These are phyloP conservation scores for Prunella strophiata DNA, from an alignment of 2,797 vertebrate genomes.

Conservation along the genomic window DNA sequence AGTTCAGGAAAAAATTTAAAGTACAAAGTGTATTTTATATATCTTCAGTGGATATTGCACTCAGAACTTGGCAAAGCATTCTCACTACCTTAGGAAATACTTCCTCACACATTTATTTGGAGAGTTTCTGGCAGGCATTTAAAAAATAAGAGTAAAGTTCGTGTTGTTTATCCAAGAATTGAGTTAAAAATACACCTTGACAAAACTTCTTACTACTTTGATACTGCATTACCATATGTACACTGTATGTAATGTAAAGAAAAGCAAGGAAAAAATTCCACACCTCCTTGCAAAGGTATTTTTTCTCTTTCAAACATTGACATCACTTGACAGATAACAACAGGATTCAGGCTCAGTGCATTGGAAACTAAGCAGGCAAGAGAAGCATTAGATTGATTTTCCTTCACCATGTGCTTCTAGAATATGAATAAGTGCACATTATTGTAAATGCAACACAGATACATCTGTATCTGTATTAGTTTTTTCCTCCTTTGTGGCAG, in stretches of 20 bases:
- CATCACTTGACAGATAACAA: background rate
- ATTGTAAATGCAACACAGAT: background rate
- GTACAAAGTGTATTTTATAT: background rate
- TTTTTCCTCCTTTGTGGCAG: background rate
- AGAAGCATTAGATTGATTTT: background rate
- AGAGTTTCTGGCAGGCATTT: background rate
- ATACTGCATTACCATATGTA: background rate
- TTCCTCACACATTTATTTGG: background rate
- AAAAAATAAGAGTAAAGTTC: background rate
- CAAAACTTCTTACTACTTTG: background rate
- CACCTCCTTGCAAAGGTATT: background rate
- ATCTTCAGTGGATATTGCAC: background rate
- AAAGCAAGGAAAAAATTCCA: background rate
- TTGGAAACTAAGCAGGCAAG: background rate
- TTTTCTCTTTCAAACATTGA: background rate
- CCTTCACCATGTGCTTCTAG: background rate
- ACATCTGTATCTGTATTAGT: background rate
- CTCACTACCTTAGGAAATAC: background rate
- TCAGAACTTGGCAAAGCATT: background rate
- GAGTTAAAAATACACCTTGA: background rate
- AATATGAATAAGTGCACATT: background rate
- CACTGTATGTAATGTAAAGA: background rate
- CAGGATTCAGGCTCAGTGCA: background rate
- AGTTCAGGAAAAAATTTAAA: background rate
- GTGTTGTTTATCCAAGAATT: background rate